Conservation (phyloP, 2,888 invertebrate species). For the Cataglyphis altisquamis region DNA sequence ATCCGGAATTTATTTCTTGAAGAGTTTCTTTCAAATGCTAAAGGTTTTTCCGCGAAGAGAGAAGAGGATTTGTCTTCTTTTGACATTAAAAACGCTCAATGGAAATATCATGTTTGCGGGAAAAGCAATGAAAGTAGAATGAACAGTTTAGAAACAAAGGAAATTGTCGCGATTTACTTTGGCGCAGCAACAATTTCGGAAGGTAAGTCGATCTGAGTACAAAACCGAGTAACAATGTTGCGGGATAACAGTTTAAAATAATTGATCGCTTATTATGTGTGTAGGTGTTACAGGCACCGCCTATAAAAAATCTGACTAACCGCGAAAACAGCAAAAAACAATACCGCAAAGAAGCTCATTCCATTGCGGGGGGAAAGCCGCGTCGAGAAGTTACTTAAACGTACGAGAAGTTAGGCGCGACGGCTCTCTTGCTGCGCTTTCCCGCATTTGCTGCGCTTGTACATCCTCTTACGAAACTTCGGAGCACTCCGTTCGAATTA, state of each 20-base stretch:
- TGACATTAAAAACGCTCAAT: slow-evolving; percentile 27
- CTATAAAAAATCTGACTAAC: slow-evolving; percentile 35
- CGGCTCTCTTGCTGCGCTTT: slow-evolving; percentile 36
- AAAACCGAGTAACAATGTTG: slow-evolving; percentile 27
- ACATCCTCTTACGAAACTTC: slow-evolving; percentile 73
- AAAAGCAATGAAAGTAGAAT: neutral
- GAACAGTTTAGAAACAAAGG: neutral
- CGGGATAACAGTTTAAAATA: slow-evolving; percentile 34
- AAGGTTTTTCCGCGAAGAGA: neutral
- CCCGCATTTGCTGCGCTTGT: slow-evolving; percentile 65
- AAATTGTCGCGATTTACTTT: slow-evolving; percentile 26
- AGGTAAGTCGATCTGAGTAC: slow-evolving; percentile 33
- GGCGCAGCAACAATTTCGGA: neutral
- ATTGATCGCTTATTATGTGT: slow-evolving; percentile 6
- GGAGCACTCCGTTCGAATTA: slow-evolving; percentile 75
- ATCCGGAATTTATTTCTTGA: neutral
- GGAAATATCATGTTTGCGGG: slow-evolving; percentile 26
- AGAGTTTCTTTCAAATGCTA: neutral
- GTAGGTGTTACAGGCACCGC: neutral
- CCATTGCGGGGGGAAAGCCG: slow-evolving; percentile 21
- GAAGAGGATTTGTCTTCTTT: neutral
- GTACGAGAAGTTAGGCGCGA: slow-evolving; percentile 71
- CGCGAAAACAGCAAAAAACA: slow-evolving; percentile 46
- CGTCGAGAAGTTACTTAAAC: slow-evolving; percentile 69
- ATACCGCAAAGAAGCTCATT: slow-evolving; percentile 40